Evolutionary conservation across 2,113 vertebrate species (phyloP).

Genomic region (Sclerurus mexicanus): DNA sequence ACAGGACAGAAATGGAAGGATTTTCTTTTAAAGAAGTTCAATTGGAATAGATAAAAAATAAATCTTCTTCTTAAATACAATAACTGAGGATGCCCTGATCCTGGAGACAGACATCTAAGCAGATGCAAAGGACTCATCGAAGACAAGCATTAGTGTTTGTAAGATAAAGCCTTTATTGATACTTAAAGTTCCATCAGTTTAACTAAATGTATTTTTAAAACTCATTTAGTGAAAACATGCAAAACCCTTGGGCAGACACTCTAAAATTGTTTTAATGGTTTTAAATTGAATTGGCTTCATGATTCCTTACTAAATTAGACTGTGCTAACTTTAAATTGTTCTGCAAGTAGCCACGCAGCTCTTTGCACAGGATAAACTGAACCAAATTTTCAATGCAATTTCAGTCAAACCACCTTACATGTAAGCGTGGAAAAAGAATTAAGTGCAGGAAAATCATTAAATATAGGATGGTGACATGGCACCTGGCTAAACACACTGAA

Average conservation of each 20-base stretch:
- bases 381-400: conserved; percentile 6
- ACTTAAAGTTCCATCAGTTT: conserved; percentile 68
- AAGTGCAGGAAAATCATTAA: background rate
- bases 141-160: conserved; percentile 61
- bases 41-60: background rate
- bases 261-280: conserved; percentile 68
- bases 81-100: conserved; percentile 17
- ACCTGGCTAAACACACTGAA: conserved; percentile 6
- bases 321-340: conserved; percentile 58
- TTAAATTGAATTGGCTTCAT: conserved; percentile 66
- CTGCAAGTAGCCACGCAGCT: conserved; percentile 25
- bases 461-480: background rate
- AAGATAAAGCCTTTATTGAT: conserved; percentile 68
- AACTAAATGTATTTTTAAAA: conserved; percentile 70
- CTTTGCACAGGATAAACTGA: background rate
- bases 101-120: conserved; percentile 55
- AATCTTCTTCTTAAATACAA: background rate
- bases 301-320: conserved; percentile 60
- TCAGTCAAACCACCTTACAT: background rate
- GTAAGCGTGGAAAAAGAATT: background rate
- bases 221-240: conserved; percentile 66
- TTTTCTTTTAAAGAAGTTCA: background rate
- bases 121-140: conserved; percentile 28
- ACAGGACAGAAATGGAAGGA: background rate
- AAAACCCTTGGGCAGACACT: conserved; percentile 68